Evolutionary conservation across 1,140 invertebrate species (phyloP).

Genomic region (Bombus picipes): DNA sequence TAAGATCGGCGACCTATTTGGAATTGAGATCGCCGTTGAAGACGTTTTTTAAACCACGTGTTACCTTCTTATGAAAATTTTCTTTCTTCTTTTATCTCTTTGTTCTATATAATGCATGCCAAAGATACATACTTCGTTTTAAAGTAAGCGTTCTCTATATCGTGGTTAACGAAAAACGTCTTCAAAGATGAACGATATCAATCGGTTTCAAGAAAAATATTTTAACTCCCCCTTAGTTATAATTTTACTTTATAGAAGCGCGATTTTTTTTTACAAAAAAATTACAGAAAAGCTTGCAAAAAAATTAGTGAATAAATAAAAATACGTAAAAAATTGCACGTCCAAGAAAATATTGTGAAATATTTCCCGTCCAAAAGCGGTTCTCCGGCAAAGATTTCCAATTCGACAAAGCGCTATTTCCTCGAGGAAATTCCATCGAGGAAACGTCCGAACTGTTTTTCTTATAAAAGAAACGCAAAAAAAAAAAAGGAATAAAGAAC

Average conservation of each 20-base stretch:
- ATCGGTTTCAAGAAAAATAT: too few species aligned
- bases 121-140: neutral
- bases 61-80: neutral
- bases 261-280: neutral
- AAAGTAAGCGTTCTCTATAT: neutral
- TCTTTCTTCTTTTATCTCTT: neutral
- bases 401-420: conserved; percentile 19
- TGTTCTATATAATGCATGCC: neutral
- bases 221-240: neutral
- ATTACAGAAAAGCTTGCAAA: too few species aligned
- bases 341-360: neutral
- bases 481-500: neutral
- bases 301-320: neutral
- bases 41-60: neutral
- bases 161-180: neutral
- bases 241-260: neutral
- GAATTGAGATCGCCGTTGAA: neutral
- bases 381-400: neutral
- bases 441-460: neutral
- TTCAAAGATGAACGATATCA: neutral
- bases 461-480: neutral
- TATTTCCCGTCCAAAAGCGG: conserved; percentile 5
- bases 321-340: neutral
- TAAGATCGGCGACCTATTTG: neutral
- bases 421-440: neutral